Conservation (phyloP, 2,888 invertebrate genomes). For the Macrosoma leucophasiata region DNA sequence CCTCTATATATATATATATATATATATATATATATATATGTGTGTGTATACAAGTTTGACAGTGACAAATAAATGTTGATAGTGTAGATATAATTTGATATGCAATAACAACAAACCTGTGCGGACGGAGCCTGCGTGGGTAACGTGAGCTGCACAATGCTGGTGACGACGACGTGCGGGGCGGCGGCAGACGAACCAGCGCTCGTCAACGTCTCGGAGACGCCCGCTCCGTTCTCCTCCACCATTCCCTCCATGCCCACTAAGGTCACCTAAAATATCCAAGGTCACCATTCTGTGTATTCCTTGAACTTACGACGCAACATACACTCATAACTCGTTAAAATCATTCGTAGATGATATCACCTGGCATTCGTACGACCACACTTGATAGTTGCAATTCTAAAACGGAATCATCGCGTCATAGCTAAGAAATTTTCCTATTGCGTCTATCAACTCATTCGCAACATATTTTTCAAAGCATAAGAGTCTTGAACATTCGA, state of each 20-base stretch:
- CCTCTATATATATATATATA: too few species aligned
- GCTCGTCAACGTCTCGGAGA: conserved; percentile 46
- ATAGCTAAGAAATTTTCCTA: conserved; percentile 60
- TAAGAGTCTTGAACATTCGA: conserved; percentile 34
- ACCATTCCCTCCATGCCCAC: conserved; percentile 93
- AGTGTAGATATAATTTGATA: too few species aligned
- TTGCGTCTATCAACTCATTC: conserved; percentile 57
- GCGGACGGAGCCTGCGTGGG: conserved; percentile 79
- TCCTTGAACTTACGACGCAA: conserved; percentile 56
- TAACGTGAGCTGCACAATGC: conserved; percentile 91
- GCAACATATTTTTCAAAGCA: conserved; percentile 45
- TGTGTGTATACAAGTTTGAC: too few species aligned
- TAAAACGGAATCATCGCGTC: conserved; percentile 65
- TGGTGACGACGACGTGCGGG: conserved; percentile 77
- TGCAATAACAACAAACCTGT: conserved; percentile 77
- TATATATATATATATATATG: too few species aligned
- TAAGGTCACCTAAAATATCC: conserved; percentile 79
- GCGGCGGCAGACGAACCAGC: conserved; percentile 47
- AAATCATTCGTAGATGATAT: conserved; percentile 35
- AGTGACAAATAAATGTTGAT: too few species aligned
- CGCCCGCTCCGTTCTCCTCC: conserved; percentile 83
- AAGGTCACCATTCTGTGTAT: conserved; percentile 70
- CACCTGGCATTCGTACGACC: conserved; percentile 36
- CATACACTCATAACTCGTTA: conserved; percentile 37
- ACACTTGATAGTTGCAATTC: conserved; percentile 43